Conservation (phyloP, 2,888 invertebrate species). For the Troides helena region DNA sequence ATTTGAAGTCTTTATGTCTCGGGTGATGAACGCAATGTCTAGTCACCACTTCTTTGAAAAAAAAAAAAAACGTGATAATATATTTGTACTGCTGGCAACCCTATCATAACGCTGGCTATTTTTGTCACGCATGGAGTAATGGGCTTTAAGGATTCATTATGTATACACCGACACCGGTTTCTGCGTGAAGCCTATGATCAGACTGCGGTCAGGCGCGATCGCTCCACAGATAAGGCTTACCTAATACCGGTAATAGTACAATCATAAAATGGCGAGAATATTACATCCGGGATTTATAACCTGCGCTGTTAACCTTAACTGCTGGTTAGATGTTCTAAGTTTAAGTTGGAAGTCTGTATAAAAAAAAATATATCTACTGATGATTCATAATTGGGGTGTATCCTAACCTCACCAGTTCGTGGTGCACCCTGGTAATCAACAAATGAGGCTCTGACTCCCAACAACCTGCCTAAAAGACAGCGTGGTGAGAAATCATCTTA, state of each 20-base stretch:
- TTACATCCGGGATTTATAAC: conserved; percentile 2
- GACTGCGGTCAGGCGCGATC: neutral
- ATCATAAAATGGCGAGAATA: conserved; percentile 9
- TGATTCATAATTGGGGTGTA: no score
- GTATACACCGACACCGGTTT: conserved; percentile 24
- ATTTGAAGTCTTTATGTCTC: no score
- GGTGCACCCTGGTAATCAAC: no score
- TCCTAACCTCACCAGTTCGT: no score
- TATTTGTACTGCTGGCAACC: conserved; percentile 8
- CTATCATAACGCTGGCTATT: conserved; percentile 22
- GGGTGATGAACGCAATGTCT: no score
- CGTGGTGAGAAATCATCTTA: no score
- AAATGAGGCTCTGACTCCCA: no score
- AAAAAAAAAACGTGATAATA: conserved; percentile 8
- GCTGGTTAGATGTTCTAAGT: neutral
- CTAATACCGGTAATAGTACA: conserved; percentile 11
- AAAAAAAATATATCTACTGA: no score
- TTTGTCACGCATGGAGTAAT: conserved; percentile 17
- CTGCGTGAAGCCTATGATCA: conserved; percentile 15
- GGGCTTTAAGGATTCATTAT: conserved; percentile 27
- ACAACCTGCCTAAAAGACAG: no score
- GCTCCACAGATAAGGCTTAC: conserved; percentile 11
- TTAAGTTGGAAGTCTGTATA: no score
- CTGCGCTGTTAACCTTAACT: neutral
- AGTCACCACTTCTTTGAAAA: no score